Base-by-base conservation (phyloP, 2,113 vertebrate genomes). In the Salminus brasiliensis region DNA sequence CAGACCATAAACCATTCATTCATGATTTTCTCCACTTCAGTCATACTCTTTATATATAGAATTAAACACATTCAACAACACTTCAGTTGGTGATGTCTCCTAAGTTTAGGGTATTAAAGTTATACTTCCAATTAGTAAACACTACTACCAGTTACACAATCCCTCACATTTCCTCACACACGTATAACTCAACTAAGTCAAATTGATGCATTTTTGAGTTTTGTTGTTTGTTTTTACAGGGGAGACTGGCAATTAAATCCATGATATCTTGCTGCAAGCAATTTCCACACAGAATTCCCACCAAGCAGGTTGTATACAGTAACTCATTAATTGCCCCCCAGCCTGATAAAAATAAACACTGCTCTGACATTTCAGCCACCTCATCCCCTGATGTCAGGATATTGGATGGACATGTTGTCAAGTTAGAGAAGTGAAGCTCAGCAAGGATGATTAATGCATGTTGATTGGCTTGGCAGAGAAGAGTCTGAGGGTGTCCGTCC, bases 281-380 rank as follows among this genome's bases (percentile, higher is more conserved):
- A 36, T 65, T 27, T 63, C 30, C 29, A 43, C 45, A 30, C n/a
- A n/a, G 30, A 27, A 45, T 32, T 15, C 9, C 62, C 34, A 66
- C 1, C 21, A 4, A 25, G 30, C 15, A 55, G 5, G 8, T 1
- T 55, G 47, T 27, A 4, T 25, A 39, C 15, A 41, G 6, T n/a
- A 55, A 68, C 3, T 1, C 30, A 16, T 18, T 27, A n/a, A n/a
- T n/a, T n/a, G n/a, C n/a, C 52, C 27, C 27, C 5, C 53, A 32
- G 21, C 10, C 65, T 63, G 65, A 69, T 62, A 66, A 83, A 79
- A 83, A 80, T 83, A 83, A 75, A 80, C 68, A 71, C 39, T 47
- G 36, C 36, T 43, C 55, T 83, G 71, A 78, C 70, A 59, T 57
- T 72, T 79, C 57, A 63, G 29, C 60, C 59, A 15, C 29, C 47